Conservation (phyloP, 2,888 invertebrate species). For the Limnephilus lunatus region DNA sequence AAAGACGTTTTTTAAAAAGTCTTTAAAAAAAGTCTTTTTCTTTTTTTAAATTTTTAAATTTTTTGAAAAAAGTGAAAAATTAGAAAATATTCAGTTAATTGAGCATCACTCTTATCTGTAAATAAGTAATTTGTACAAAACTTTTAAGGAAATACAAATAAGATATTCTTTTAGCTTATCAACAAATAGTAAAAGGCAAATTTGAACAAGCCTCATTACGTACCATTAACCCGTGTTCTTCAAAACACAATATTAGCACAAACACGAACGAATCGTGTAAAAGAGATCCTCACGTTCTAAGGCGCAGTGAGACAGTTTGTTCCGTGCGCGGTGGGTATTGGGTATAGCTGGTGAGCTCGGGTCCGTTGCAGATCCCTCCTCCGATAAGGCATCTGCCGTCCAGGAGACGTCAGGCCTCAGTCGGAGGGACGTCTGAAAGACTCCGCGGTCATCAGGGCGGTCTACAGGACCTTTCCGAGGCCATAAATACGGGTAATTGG, state of each 20-base stretch:
- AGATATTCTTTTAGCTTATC: background rate
- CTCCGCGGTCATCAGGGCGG: constrained; percentile 11
- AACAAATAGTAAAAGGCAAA: background rate
- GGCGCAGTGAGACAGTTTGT: background rate
- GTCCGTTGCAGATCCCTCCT: background rate
- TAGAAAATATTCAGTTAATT: no score
- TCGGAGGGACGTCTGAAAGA: constrained; percentile 29
- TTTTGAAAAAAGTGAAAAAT: no score
- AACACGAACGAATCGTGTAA: background rate
- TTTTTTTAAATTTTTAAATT: no score
- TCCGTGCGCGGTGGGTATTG: no score
- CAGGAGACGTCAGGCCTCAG: background rate
- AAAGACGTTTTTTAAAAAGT: no score
- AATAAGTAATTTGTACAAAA: background rate
- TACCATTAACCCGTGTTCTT: background rate
- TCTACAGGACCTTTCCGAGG: background rate
- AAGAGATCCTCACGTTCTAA: background rate
- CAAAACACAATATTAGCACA: background rate
- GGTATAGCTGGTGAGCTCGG: background rate
- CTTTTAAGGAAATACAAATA: background rate
- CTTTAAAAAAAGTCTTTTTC: no score
- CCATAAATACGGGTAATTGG: constrained; percentile 57
- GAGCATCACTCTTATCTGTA: background rate
- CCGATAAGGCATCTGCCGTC: constrained; percentile 37
- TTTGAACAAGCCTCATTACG: background rate